phyloP scores from a whole-genome alignment of 2,797 vertebrate species.

The Sebastes elongatus region DNA sequence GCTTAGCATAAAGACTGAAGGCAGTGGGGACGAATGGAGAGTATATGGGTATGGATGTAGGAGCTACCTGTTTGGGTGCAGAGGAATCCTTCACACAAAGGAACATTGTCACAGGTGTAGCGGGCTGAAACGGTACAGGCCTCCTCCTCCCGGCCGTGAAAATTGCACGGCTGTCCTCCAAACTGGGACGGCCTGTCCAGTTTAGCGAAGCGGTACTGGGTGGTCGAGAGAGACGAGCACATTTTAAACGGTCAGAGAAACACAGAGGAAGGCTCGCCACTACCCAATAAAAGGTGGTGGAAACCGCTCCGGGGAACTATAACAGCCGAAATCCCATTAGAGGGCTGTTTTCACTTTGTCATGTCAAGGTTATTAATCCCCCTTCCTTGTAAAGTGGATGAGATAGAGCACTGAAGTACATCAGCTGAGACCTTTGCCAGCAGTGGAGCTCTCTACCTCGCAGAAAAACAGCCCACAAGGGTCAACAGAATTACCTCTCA shows the following conservation, averaged over 20 bases:
- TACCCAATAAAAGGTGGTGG: conserved; percentile 32
- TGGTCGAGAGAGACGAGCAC: conserved; percentile 26
- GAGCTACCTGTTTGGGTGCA: conserved; percentile 88
- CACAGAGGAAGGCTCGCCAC: conserved; percentile 7
- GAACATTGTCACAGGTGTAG: conserved; percentile 81
- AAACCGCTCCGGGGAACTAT: conserved; percentile 49
- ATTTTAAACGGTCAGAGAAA: conserved; percentile 25
- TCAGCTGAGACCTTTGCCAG: conserved; percentile 46
- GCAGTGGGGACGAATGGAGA: not conserved
- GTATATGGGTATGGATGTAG: not conserved
- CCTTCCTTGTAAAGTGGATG: conserved; percentile 60
- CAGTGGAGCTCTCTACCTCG: conserved; percentile 2
- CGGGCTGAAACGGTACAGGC: conserved; percentile 77
- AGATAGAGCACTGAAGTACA: conserved; percentile 48
- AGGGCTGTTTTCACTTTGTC: conserved; percentile 68
- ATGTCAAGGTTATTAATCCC: conserved; percentile 71
- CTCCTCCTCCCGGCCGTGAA: conserved; percentile 84
- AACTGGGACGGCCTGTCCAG: conserved; percentile 89
- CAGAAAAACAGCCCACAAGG: conserved; percentile 28
- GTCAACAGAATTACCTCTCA: conserved; percentile 5
- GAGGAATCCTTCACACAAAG: conserved; percentile 89
- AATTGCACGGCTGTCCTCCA: conserved; percentile 84
- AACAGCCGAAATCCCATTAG: conserved; percentile 66
- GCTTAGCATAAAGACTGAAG: not conserved
- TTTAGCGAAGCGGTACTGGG: conserved; percentile 86